Percentiles rank a stretch among this genome's conserved stretches.
These are phyloP conservation scores for Priocnemis perturbator DNA, from an alignment of 2,888 invertebrate genomes.

Conservation along the genomic window DNA sequence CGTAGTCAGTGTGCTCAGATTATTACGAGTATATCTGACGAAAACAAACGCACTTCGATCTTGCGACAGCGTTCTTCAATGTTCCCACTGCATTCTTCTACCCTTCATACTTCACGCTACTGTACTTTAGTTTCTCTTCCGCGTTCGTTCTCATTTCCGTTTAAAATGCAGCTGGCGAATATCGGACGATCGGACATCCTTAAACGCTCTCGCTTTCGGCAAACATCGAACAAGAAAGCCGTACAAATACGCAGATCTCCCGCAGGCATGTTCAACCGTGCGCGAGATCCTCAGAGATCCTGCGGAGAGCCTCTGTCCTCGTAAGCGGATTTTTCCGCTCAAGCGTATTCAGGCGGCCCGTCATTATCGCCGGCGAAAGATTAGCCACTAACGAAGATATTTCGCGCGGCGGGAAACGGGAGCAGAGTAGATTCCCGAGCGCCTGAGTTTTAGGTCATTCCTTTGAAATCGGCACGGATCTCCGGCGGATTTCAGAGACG, in stretches of 20 bases:
- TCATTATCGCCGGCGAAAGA: neutral
- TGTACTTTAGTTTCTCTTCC: neutral
- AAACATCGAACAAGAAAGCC: too few species aligned
- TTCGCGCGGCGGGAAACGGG: neutral
- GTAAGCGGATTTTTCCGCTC: slow-evolving; percentile 54
- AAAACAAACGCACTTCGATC: neutral
- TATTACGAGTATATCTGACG: neutral
- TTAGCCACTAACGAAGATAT: slow-evolving; percentile 15
- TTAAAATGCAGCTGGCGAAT: neutral
- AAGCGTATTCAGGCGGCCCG: slow-evolving; percentile 16
- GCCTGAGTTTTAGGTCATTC: neutral
- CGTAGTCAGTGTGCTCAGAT: too few species aligned
- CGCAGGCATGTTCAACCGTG: slow-evolving; percentile 7
- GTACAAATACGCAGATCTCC: neutral
- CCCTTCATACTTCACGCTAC: neutral
- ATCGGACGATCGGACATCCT: neutral
- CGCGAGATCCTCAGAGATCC: neutral
- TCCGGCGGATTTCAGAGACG: too few species aligned
- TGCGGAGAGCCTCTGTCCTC: slow-evolving; percentile 18
- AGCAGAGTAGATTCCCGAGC: neutral
- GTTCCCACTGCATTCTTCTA: neutral
- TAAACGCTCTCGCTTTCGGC: too few species aligned
- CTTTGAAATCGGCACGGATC: neutral
- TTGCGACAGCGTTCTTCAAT: neutral
- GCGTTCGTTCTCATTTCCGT: neutral